Conservation (phyloP, 2,797 vertebrate genomes). For the Liasis olivaceus region DNA sequence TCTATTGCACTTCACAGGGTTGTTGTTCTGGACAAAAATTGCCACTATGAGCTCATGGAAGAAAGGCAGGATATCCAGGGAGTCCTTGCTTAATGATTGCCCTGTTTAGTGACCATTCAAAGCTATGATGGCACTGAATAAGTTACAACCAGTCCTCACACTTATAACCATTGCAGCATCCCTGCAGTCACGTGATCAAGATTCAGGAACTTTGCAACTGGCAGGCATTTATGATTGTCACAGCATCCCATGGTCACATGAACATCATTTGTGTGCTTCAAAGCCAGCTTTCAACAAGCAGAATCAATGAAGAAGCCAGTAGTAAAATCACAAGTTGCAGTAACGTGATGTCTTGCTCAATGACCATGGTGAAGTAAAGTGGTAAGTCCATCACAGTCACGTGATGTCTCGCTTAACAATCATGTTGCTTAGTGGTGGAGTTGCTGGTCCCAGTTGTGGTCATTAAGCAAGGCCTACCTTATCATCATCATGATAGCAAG, state of each 20-base stretch:
- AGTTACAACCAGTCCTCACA: neutral
- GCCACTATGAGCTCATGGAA: neutral
- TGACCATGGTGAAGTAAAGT: neutral
- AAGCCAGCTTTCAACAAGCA: neutral
- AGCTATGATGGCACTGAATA: neutral
- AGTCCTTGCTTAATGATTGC: neutral
- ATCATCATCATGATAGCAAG: neutral
- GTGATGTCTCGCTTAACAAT: neutral
- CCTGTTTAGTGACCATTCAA: neutral
- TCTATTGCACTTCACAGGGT: neutral
- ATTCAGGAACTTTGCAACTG: neutral
- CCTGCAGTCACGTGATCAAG: neutral
- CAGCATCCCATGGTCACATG: neutral
- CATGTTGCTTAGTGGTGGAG: neutral
- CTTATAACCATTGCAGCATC: neutral
- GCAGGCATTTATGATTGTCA: neutral
- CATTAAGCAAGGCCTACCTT: neutral
- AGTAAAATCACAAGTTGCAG: neutral
- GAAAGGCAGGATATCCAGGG: neutral
- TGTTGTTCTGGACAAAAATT: neutral
- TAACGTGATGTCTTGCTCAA: neutral
- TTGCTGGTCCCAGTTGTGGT: neutral
- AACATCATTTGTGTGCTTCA: neutral
- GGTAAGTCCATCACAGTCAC: neutral
- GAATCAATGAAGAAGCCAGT: neutral